These are phyloP conservation scores for Tethya wilhelma DNA, from an alignment of 37 sponge, comb jelly and placozoan genomes.

Conservation along the genomic window DNA sequence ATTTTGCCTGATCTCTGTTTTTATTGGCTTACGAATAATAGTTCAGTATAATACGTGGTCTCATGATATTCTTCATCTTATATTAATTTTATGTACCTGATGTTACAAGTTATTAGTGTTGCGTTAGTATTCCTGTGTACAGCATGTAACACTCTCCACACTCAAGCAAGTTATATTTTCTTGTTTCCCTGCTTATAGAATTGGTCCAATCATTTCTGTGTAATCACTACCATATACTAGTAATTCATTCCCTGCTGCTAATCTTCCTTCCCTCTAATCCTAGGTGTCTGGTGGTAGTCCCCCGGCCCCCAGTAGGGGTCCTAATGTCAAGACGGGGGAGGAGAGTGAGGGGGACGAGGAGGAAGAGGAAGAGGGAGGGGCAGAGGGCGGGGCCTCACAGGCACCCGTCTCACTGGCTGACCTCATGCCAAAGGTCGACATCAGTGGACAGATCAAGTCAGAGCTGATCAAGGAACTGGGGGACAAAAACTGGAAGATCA, in stretches of 20 bases:
- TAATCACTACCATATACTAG: no score
- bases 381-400: slow-evolving; percentile 3
- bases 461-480: slow-evolving; percentile 73
- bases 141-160: no score
- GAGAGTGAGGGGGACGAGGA: slow-evolving; percentile 27
- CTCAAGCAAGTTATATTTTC: no score
- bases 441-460: slow-evolving; percentile 77
- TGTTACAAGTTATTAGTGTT: no score
- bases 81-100: no score
- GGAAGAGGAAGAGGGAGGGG: slow-evolving; percentile 38
- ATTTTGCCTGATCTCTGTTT: no score
- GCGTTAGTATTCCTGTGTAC: no score
- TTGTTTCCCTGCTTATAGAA: no score
- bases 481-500: slow-evolving; percentile 93
- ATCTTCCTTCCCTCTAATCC: not conserved
- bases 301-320: slow-evolving; percentile 77
- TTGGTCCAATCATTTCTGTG: no score
- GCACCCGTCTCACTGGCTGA: slow-evolving; percentile 67
- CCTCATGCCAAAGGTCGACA: slow-evolving; percentile 85
- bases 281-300: slow-evolving; percentile 55
- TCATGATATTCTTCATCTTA: no score
- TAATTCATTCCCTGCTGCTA: not conserved
- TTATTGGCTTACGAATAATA: no score
- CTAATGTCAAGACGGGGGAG: slow-evolving; percentile 31
- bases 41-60: no score